A percentile compares a stretch with the other conserved stretches of the same genome.
Evolutionary conservation across 2,797 vertebrate species (phyloP).

Genomic region (Thamnophis elegans): DNA sequence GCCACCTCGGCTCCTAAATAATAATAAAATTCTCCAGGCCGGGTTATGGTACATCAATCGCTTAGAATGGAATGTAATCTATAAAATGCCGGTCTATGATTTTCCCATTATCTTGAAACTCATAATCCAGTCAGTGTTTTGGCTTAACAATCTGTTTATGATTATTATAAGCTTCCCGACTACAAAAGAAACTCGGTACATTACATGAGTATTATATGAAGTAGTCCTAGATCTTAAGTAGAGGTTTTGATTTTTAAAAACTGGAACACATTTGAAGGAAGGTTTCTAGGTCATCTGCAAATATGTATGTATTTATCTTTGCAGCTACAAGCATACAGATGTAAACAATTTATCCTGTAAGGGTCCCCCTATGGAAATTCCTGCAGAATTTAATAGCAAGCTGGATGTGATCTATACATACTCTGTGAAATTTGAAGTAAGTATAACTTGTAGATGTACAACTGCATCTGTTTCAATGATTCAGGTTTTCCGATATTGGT

Average conservation of each 20-base stretch:
- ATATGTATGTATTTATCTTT: not conserved
- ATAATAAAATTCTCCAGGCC: not conserved
- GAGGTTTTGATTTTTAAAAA: not conserved
- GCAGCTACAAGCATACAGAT: slow-evolving; percentile 81
- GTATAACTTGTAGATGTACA: slow-evolving; percentile 29
- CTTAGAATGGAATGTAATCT: not conserved
- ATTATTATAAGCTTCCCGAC: not conserved
- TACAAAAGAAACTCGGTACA: not conserved
- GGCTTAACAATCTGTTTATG: not conserved
- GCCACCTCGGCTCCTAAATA: too few relatives aligned
- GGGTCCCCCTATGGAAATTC: slow-evolving; percentile 81
- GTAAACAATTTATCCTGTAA: slow-evolving; percentile 73
- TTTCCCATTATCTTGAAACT: not conserved
- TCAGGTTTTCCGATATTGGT: not conserved
- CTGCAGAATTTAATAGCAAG: slow-evolving; percentile 72
- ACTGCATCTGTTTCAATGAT: not conserved
- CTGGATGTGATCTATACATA: slow-evolving; percentile 83
- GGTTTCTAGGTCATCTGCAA: not conserved
- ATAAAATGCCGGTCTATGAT: not conserved
- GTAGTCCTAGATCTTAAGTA: not conserved
- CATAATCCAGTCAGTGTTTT: not conserved
- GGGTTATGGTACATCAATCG: not conserved
- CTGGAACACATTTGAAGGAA: not conserved
- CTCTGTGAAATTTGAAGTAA: slow-evolving; percentile 83
- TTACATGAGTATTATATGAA: not conserved